A percentile compares a stretch with the other conserved stretches of the same genome.
Evolutionary conservation across 2,888 invertebrate genomes (phyloP).

Genomic region (Xylophagus ater): DNA sequence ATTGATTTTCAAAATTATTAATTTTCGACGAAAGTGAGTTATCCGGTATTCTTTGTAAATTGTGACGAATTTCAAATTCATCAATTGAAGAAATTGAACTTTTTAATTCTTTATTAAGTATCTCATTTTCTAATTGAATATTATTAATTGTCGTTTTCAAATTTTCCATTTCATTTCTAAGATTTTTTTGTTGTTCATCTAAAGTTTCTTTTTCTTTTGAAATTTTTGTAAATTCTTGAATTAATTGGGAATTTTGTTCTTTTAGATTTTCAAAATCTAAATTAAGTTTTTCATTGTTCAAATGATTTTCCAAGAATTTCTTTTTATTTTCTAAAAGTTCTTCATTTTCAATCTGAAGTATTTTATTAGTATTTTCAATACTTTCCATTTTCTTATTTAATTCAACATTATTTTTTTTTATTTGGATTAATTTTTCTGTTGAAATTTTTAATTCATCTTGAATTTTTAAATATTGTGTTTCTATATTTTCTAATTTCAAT

Average conservation of each 20-base stretch:
- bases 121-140: slow-evolving; percentile 18
- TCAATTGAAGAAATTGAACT: slow-evolving; percentile 19
- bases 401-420: slow-evolving; percentile 1
- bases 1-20: slow-evolving; percentile 18
- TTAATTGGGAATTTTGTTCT: slow-evolving; percentile 19
- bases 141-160: slow-evolving; percentile 18
- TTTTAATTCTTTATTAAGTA: slow-evolving; percentile 20
- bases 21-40: slow-evolving; percentile 16
- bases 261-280: neutral
- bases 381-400: neutral
- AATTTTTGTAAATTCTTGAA: slow-evolving; percentile 22
- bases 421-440: neutral
- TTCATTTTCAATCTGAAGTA: neutral
- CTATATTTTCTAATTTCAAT: neutral
- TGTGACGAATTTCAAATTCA: slow-evolving; percentile 18
- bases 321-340: no score
- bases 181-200: slow-evolving; percentile 17
- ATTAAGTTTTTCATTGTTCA: neutral
- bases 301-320: no score
- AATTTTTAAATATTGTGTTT: slow-evolving; percentile 9
- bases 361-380: neutral
- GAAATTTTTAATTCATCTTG: neutral
- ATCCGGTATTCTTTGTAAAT: slow-evolving; percentile 16
- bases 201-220: slow-evolving; percentile 18
- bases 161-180: slow-evolving; percentile 20